These are phyloP conservation scores for Enteromius afrohamiltoni DNA, from an alignment of 2,797 vertebrate species.

Conservation along the genomic window DNA sequence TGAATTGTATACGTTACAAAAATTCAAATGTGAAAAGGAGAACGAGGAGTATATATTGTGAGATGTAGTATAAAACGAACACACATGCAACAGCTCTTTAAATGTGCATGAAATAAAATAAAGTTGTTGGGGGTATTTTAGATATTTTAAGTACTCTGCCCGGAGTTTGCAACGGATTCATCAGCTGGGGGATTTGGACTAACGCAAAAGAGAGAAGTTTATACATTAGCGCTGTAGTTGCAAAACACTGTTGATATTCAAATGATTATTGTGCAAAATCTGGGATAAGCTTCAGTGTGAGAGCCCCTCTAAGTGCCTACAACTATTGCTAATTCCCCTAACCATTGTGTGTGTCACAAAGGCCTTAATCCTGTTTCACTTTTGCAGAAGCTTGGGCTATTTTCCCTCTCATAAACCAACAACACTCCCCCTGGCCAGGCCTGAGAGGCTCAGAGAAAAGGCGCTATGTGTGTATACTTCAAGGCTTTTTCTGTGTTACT, in stretches of 20 bases:
- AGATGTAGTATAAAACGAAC: neutral
- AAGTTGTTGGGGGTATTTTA: neutral
- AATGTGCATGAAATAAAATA: neutral
- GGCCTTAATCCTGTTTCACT: conserved; percentile 99
- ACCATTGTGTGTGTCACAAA: conserved; percentile 98
- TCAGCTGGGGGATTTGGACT: conserved; percentile 87
- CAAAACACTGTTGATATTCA: conserved; percentile 99
- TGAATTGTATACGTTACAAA: neutral
- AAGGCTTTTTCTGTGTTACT: conserved; percentile 94
- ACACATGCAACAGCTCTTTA: neutral
- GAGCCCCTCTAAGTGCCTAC: conserved; percentile 99
- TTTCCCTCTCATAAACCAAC: conserved; percentile 99
- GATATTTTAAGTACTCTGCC: conserved; percentile 53
- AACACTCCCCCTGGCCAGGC: conserved; percentile 95
- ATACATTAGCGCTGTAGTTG: conserved; percentile 99
- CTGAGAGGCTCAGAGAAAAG: conserved; percentile 96
- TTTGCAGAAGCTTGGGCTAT: conserved; percentile 95
- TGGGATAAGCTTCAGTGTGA: conserved; percentile 99
- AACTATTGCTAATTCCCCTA: conserved; percentile 99
- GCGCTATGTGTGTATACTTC: conserved; percentile 96
- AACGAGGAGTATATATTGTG: neutral
- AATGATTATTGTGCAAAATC: conserved; percentile 99
- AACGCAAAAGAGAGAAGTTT: conserved; percentile 98
- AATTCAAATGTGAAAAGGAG: neutral
- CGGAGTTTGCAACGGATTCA: conserved; percentile 84